Percentiles rank a stretch among this genome's conserved stretches.
Conservation (phyloP, 2,797 vertebrate species). For the Distichodus sexfasciatus region DNA sequence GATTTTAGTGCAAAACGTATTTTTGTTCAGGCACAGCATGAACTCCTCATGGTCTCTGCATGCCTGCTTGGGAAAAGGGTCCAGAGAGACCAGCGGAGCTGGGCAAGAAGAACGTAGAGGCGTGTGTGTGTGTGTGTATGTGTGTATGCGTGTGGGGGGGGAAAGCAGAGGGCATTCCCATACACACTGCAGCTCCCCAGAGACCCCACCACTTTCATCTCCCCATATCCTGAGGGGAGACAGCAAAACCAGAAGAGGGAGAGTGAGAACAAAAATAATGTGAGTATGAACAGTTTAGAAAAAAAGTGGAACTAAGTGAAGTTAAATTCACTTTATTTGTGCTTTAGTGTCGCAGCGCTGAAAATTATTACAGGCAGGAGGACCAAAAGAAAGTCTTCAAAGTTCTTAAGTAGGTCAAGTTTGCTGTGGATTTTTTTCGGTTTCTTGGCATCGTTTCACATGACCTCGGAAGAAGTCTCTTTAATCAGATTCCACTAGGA, state of each 20-base stretch:
- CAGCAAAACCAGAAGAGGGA: constrained; percentile 59
- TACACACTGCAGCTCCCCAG: constrained; percentile 58
- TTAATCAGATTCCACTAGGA: constrained; percentile 40
- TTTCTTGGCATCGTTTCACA: constrained; percentile 8
- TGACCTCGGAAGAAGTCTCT: constrained; percentile 35
- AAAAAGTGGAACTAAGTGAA: constrained; percentile 11
- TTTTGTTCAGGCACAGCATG: constrained; percentile 15
- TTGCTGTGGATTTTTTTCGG: background rate
- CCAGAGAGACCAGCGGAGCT: background rate
- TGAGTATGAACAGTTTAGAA: constrained; percentile 12
- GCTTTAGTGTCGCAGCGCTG: constrained; percentile 11
- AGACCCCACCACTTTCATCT: constrained; percentile 72
- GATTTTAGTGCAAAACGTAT: background rate
- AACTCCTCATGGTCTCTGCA: constrained; percentile 18
- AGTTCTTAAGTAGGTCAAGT: constrained; percentile 43
- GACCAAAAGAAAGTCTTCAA: constrained; percentile 27
- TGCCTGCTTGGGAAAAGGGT: background rate
- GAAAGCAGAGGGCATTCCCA: constrained; percentile 55
- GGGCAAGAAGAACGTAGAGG: background rate
- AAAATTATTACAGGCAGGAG: constrained; percentile 14
- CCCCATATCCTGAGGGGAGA: constrained; percentile 64
- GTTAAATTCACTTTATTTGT: constrained; percentile 29
- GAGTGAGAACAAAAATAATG: constrained; percentile 35
- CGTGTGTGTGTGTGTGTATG: constrained; percentile 9
- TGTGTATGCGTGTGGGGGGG: constrained; percentile 19